Conservation (phyloP, 2,113 vertebrate genomes). For the Notothenia rossii region DNA sequence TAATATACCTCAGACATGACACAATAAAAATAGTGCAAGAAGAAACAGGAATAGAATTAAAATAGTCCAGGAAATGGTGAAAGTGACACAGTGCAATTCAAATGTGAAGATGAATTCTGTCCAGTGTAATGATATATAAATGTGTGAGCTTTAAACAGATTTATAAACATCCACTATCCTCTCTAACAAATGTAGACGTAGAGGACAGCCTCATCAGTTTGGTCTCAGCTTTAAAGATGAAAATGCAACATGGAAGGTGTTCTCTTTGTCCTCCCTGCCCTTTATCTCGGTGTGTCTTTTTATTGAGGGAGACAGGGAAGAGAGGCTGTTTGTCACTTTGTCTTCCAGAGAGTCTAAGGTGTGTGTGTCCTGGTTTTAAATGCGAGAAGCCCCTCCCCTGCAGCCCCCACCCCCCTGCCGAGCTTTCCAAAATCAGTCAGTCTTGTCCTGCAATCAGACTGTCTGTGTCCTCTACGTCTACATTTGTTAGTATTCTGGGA, state of each 20-base stretch:
- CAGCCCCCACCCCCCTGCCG: not conserved
- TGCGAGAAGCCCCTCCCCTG: not conserved
- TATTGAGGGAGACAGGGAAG: not conserved
- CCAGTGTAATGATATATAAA: too few species aligned
- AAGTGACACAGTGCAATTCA: too few species aligned
- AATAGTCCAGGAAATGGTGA: too few species aligned
- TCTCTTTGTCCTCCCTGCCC: conserved; percentile 3
- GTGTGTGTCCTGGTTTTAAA: conserved; percentile 53
- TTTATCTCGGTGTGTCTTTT: not conserved
- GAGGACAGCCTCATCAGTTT: too few species aligned
- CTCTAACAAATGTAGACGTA: too few species aligned
- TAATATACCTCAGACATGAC: too few species aligned
- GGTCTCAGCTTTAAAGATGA: too few species aligned
- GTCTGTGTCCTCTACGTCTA: conserved; percentile 19
- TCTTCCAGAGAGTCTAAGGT: conserved; percentile 14
- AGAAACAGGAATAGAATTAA: too few species aligned
- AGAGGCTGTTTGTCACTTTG: conserved; percentile 20
- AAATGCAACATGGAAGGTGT: not conserved
- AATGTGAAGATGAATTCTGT: too few species aligned
- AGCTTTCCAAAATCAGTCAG: conserved; percentile 29
- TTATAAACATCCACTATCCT: too few species aligned
- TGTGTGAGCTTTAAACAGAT: too few species aligned
- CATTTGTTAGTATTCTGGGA: conserved; percentile 22
- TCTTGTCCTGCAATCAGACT: conserved; percentile 40
- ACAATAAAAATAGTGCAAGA: too few species aligned